Percentiles rank a stretch among this genome's conserved stretches.
These are phyloP conservation scores for Andrena cerasifolii DNA, from an alignment of 1,140 invertebrate species.

Conservation along the genomic window DNA sequence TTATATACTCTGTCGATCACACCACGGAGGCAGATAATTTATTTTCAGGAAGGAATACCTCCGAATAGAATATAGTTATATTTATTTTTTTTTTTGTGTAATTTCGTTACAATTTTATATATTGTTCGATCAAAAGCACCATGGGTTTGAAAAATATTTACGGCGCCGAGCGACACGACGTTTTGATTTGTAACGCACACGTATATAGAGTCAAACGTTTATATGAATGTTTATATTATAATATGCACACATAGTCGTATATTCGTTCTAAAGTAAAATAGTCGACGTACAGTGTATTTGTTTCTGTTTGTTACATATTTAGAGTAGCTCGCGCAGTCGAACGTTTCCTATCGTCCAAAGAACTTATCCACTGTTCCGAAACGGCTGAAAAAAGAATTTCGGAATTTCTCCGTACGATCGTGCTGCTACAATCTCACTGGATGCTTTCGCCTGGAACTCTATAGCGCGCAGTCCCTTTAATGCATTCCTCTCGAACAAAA, in stretches of 20 bases:
- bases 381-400: too few relatives aligned
- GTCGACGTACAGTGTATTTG: neutral
- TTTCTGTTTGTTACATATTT: neutral
- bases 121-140: slow-evolving; percentile 54
- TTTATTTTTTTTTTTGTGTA: slow-evolving; percentile 28
- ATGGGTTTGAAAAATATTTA: slow-evolving; percentile 52
- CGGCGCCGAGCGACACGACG: slow-evolving; percentile 16
- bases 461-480: neutral
- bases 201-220: slow-evolving; percentile 36
- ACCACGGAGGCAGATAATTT: neutral
- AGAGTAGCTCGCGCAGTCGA: neutral
- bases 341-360: neutral
- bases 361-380: too few relatives aligned
- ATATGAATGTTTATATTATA: slow-evolving; percentile 24
- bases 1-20: neutral
- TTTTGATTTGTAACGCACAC: slow-evolving; percentile 31
- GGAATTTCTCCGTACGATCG: neutral
- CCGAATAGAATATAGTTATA: slow-evolving; percentile 58
- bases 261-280: slow-evolving; percentile 29
- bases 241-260: slow-evolving; percentile 44
- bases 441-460: neutral
- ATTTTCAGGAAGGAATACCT: neutral
- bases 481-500: neutral
- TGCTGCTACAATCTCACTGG: neutral
- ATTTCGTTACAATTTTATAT: slow-evolving; percentile 48